Evolutionary conservation across 2,113 vertebrate species (phyloP).

Genomic region (Semnopithecus entellus): DNA sequence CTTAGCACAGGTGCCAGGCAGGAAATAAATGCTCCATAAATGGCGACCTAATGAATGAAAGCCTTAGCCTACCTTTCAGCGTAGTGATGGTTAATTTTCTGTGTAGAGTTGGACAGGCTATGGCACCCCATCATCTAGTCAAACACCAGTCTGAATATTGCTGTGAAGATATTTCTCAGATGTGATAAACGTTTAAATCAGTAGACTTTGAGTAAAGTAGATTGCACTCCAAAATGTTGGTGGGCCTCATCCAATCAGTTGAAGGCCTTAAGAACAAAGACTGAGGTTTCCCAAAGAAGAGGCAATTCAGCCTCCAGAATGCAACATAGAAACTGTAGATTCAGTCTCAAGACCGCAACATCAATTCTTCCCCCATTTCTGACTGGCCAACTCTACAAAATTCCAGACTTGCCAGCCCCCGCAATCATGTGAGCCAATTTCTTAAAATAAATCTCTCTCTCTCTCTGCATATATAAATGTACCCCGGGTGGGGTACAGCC

Average conservation of each 20-base stretch:
- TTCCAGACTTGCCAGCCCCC: neutral
- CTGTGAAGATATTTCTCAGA: neutral
- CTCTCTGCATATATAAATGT: neutral
- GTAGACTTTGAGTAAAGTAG: neutral
- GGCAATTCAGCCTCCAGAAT: neutral
- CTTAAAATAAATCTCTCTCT: neutral
- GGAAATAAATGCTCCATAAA: rapidly evolving
- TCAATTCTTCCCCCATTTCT: neutral
- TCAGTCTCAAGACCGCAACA: neutral
- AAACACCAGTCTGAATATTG: neutral
- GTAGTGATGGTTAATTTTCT: neutral
- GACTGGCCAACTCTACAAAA: neutral
- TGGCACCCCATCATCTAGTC: neutral
- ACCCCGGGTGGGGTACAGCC: neutral
- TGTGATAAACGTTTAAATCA: neutral
- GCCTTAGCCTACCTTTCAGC: neutral
- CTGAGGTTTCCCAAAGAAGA: neutral
- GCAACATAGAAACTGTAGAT: neutral
- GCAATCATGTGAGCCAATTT: neutral
- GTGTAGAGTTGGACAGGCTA: neutral
- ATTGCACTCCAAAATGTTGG: too few relatives aligned
- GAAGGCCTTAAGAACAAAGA: neutral
- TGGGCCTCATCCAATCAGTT: neutral
- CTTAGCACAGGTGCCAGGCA: neutral
- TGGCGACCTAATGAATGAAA: neutral